Percentiles rank a stretch among this genome's conserved stretches.
phyloP scores from a whole-genome alignment of 53 echinoderm and acorn worm species.

The Echinometra lucunter region DNA sequence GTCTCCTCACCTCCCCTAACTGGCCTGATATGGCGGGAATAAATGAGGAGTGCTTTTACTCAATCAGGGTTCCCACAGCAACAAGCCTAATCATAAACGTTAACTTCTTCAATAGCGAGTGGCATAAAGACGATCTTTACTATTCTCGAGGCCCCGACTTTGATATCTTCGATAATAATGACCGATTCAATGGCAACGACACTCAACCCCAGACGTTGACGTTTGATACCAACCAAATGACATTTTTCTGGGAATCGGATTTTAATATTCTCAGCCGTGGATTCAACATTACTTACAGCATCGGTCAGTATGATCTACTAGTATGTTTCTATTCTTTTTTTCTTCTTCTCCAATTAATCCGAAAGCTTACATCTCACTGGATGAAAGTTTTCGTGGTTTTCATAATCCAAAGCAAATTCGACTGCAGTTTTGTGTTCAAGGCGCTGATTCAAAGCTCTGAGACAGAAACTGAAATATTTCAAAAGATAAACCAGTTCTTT shows the following conservation, averaged over 20 bases:
- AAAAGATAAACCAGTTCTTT: neutral
- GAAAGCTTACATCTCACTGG: neutral
- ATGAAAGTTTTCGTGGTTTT: neutral
- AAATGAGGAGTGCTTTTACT: constrained; percentile 76
- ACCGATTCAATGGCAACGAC: constrained; percentile 59
- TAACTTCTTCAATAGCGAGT: constrained; percentile 72
- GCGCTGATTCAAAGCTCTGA: neutral
- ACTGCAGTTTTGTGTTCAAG: no score
- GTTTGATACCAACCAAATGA: constrained; percentile 77
- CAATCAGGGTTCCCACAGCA: constrained; percentile 76
- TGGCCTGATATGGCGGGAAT: constrained; percentile 68
- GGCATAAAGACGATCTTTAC: constrained; percentile 78
- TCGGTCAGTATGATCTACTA: constrained; percentile 60
- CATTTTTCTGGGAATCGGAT: constrained; percentile 84
- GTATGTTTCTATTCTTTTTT: no score
- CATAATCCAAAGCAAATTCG: no score
- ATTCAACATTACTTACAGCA: constrained; percentile 74
- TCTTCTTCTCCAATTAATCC: no score
- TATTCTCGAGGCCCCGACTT: constrained; percentile 71
- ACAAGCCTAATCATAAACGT: constrained; percentile 69
- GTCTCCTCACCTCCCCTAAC: constrained; percentile 78
- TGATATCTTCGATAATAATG: neutral
- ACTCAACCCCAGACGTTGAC: neutral
- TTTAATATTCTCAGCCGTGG: constrained; percentile 74
- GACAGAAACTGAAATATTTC: neutral